These are phyloP conservation scores for Parapsyche elsis DNA, from an alignment of 1,140 invertebrate genomes.

Conservation along the genomic window DNA sequence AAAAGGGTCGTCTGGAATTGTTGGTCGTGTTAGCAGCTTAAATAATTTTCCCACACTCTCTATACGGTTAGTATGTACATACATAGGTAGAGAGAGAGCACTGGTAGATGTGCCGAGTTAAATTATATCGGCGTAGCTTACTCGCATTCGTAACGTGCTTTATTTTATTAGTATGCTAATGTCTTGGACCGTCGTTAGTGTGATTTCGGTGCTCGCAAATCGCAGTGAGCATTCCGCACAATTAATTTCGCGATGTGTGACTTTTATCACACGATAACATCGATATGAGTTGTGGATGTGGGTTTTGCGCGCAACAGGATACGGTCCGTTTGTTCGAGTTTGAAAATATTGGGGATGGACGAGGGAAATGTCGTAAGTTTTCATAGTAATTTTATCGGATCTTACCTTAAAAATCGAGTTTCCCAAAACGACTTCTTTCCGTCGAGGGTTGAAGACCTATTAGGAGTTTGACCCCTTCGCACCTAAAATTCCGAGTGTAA, in stretches of 20 bases:
- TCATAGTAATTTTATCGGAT: background rate
- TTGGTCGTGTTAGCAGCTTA: background rate
- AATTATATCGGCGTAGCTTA: conserved; percentile 18
- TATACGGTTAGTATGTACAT: background rate
- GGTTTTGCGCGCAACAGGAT: no score
- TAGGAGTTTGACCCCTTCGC: conserved; percentile 12
- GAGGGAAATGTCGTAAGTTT: no score
- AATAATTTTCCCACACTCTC: background rate
- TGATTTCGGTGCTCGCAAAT: no score
- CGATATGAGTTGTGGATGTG: no score
- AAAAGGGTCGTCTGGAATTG: conserved; percentile 4
- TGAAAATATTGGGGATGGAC: no score
- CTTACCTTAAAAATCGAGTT: conserved; percentile 8
- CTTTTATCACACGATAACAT: no score
- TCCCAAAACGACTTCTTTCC: conserved; percentile 7
- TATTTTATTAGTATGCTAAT: background rate
- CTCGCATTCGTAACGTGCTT: conserved; percentile 4
- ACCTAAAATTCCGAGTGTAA: background rate
- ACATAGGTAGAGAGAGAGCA: no score
- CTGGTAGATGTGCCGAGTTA: background rate
- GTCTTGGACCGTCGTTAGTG: no score
- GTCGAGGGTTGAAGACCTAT: background rate
- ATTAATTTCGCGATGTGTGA: no score
- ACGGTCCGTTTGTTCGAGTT: no score
- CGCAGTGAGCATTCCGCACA: no score